Base-by-base conservation (phyloP, 1,140 invertebrate species). In the Drosophila athabasca region DNA sequence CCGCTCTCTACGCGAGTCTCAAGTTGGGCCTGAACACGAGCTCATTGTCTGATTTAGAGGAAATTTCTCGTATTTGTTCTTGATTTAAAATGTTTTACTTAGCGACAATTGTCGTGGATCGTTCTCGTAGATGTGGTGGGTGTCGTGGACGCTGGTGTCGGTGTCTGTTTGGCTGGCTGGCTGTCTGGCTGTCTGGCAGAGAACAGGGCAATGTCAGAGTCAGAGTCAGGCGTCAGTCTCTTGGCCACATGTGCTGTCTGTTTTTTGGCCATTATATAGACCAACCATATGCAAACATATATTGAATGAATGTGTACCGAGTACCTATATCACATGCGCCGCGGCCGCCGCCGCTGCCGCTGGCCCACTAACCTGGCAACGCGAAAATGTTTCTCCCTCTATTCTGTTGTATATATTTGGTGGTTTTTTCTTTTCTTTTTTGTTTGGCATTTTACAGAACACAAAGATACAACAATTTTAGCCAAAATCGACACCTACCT, bases 401-500 rank as follows among this genome's bases (percentile, higher is more conserved):
- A 5, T 43, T 46, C 19, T 15, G 45, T 55, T 53, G 31, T 53
- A 29, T 60, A 35, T 57, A 43, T 54, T 19, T 9, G 19, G 17
- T 19, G 1, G 17, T 19, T 24, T 13, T 51, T 6, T 44, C 31
- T 31, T 51, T 31, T 31, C 17, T 60, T 39, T 3, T 31, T 39
- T 39, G 11, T 39, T 39, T 39, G 60, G 49, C 53, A 66, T 44
- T 58, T 77, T 67, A 49, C 35, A 65, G 64, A 61, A 62, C 68
- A 68, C 55, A 83, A 84, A 39, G 15, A 24, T 31, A 13, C 50
- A 35, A 65, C 76, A 79, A 62, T 49, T 71, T 59, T 31, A 53
- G 62, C 69, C 13, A 39, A 75, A 76, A 81, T 85, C 76, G 74
- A 35, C 77, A 74, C 70, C 70, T 73, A 55, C 46, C 35, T 39